These are phyloP conservation scores for Drosophila nikananu DNA, from an alignment of 1,140 invertebrate species.

Conservation along the genomic window DNA sequence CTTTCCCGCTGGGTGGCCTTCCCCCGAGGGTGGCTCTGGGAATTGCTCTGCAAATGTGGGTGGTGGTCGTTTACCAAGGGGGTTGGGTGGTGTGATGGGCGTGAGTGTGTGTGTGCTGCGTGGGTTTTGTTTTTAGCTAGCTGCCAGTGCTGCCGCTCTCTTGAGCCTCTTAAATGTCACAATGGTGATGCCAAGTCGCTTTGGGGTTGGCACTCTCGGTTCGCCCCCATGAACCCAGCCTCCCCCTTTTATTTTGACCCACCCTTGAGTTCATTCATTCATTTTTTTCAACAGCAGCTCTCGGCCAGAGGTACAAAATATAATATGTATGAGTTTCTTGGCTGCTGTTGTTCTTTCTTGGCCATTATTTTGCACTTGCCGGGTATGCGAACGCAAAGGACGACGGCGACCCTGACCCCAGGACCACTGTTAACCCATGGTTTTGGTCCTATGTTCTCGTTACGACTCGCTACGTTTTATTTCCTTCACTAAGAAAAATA, in stretches of 20 bases:
- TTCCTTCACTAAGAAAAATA: constrained; percentile 22
- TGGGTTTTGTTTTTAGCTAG: constrained; percentile 76
- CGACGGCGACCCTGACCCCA: constrained; percentile 76
- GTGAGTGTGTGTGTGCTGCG: constrained; percentile 25
- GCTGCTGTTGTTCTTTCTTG: constrained; percentile 42
- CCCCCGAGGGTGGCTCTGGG: constrained; percentile 69
- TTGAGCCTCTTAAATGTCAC: constrained; percentile 79
- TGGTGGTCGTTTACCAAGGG: constrained; percentile 18
- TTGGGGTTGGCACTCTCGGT: constrained; percentile 65
- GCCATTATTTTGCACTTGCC: constrained; percentile 76
- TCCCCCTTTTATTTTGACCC: constrained; percentile 7
- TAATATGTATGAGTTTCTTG: constrained; percentile 63
- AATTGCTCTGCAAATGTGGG: constrained; percentile 38
- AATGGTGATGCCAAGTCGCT: constrained; percentile 68
- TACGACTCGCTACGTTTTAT: constrained; percentile 30
- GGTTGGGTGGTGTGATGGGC: neutral
- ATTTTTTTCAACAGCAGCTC: constrained; percentile 7
- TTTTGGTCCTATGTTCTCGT: constrained; percentile 12
- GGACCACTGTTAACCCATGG: constrained; percentile 35
- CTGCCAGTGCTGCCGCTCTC: constrained; percentile 56
- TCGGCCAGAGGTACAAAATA: constrained; percentile 55
- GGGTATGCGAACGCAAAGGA: constrained; percentile 29
- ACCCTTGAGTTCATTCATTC: constrained; percentile 21
- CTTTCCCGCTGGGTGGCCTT: constrained; percentile 50
- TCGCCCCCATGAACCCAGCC: constrained; percentile 2